Percentiles rank a stretch among this genome's conserved stretches.
Evolutionary conservation across 1,140 invertebrate species (phyloP).

Genomic region (Riptortus pedestris): DNA sequence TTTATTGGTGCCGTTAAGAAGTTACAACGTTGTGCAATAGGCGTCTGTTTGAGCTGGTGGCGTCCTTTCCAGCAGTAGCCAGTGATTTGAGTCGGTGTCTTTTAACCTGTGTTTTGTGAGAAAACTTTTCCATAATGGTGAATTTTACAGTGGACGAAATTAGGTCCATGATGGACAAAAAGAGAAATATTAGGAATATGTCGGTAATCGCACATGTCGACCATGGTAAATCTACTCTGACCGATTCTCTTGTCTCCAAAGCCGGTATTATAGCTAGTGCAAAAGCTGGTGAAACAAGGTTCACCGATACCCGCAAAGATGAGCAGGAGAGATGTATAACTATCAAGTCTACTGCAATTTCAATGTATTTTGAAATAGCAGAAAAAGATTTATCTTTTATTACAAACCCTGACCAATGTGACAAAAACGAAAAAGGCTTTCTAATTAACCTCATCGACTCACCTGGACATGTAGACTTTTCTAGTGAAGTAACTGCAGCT

Average conservation of each 20-base stretch:
- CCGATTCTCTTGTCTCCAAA: constrained; percentile 97
- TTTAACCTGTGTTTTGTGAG: too few species aligned
- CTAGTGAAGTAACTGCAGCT: neutral
- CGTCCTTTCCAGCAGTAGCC: too few species aligned
- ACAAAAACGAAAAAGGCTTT: neutral
- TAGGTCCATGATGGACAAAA: constrained; percentile 98
- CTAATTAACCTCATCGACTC: constrained; percentile 1
- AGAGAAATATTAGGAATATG: constrained; percentile 99
- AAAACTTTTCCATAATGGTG: too few species aligned
- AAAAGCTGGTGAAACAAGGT: constrained; percentile 83
- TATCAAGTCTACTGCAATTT: neutral
- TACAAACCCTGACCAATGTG: neutral
- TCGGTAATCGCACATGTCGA: constrained; percentile 99
- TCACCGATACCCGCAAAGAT: neutral
- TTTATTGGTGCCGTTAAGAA: too few species aligned
- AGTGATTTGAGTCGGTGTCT: too few species aligned
- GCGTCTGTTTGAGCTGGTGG: too few species aligned
- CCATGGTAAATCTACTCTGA: constrained; percentile 98
- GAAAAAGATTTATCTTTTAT: neutral
- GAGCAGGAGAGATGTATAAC: neutral
- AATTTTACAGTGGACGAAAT: constrained; percentile 99
- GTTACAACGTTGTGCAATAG: too few species aligned
- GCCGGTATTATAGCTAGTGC: constrained; percentile 98
- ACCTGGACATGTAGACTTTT: neutral
- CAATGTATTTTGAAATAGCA: neutral